These are phyloP conservation scores for Penaeus chinensis DNA, from an alignment of 1,140 invertebrate species.

Conservation along the genomic window DNA sequence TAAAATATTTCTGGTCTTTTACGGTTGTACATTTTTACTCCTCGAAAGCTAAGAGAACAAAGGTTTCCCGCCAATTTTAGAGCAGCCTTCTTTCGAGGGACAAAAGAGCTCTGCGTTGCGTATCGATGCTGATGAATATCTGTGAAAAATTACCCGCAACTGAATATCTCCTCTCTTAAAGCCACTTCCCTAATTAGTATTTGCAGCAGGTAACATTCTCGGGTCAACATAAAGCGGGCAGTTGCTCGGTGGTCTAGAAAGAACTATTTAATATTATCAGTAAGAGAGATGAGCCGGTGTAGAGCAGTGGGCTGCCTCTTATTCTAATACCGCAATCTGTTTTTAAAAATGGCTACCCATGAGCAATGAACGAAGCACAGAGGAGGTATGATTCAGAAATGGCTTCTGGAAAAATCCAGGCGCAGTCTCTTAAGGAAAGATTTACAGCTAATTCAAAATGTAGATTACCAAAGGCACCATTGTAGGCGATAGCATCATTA, in stretches of 20 bases:
- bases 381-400: neutral
- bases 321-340: neutral
- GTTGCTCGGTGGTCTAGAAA: neutral
- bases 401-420: neutral
- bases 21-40: neutral
- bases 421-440: slow-evolving; percentile 20
- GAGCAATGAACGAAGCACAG: no score
- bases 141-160: slow-evolving; percentile 26
- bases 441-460: slow-evolving; percentile 43
- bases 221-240: neutral
- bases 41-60: neutral
- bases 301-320: neutral
- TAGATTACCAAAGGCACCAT: slow-evolving; percentile 33
- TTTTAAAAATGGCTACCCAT: no score
- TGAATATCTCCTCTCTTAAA: neutral
- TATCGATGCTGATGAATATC: slow-evolving; percentile 23
- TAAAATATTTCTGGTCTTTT: no score
- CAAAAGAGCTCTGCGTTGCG: neutral
- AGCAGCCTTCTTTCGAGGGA: neutral
- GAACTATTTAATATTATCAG: no score
- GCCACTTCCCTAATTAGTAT: neutral
- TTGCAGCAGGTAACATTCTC: neutral
- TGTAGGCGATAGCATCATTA: slow-evolving; percentile 49
- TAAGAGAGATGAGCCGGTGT: no score
- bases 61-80: neutral